A percentile compares a stretch with the other conserved stretches of the same genome.
These are phyloP conservation scores for Venustoraphidia nigricollis DNA, from an alignment of 2,888 invertebrate species.

Conservation along the genomic window DNA sequence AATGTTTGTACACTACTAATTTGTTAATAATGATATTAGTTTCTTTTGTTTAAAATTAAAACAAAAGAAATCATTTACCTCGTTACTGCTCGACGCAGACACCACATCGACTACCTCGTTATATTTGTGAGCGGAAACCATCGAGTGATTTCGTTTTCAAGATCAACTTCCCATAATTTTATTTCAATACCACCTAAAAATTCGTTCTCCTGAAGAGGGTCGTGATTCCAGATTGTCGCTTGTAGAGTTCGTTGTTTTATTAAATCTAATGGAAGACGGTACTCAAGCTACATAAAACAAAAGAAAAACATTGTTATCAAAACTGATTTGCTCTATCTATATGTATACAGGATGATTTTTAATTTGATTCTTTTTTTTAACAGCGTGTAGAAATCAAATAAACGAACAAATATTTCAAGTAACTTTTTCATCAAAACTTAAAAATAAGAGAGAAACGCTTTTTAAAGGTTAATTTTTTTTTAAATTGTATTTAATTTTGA, in stretches of 20 bases:
- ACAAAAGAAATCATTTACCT: too few species aligned
- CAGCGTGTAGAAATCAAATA: too few species aligned
- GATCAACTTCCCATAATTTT: conserved; percentile 53
- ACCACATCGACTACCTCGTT: conserved; percentile 19
- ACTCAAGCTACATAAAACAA: conserved; percentile 51
- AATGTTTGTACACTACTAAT: too few species aligned
- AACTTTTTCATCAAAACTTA: too few species aligned
- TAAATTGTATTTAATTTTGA: too few species aligned
- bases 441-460: too few species aligned
- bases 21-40: too few species aligned
- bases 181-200: conserved; percentile 86
- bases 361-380: too few species aligned
- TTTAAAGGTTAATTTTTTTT: too few species aligned
- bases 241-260: conserved; percentile 64
- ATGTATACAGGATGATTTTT: too few species aligned
- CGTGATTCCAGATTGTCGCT: conserved; percentile 91
- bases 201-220: conserved; percentile 85
- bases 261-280: conserved; percentile 67
- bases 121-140: conserved; percentile 61
- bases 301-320: conserved; percentile 2
- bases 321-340: background rate
- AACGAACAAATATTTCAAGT: too few species aligned
- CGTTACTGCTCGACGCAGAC: background rate
- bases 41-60: too few species aligned
- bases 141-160: conserved; percentile 62